Base-by-base conservation (phyloP, 35 echinoderm and acorn worm genomes). In the Anneissia japonica region DNA sequence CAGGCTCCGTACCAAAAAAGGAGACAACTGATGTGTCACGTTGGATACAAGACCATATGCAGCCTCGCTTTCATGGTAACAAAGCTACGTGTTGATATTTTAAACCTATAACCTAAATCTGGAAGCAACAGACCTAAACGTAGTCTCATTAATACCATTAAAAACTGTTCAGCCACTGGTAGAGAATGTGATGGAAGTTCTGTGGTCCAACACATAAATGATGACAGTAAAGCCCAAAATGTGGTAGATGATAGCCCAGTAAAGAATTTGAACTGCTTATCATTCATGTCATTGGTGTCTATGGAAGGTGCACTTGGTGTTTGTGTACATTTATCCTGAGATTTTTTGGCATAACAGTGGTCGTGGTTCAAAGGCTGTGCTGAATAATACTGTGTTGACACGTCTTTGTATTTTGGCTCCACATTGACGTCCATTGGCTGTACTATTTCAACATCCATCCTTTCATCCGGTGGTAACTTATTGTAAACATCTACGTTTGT, bases 241-340 rank as follows among this genome's bases (percentile, higher is more conserved):
- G 38, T 41, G 45, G 32, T 38, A 31, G 11, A 37, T 13, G 73
- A 41, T 0, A 77, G 40, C 19, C 85, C 85, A 87, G 85, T 79
- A 74, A 77, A 87, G 32, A 87, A 79, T 36, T n/a, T n/a, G n/a
- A n/a, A n/a, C n/a, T 87, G 73, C 30, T 76, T 87, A 38, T 87
- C 74, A 86, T 78, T 74, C 83, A 85, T 85, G 34, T 85, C 46
- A 51, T 28, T 30, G 23, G 34, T 64, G 14, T 46, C 55, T 33
- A 74, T 35, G 21, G n/a, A 35, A 34, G 34, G 83, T n/a, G 28
- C 39, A 72, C 73, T 46, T 34, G 39, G 40, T 4, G 40, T 43
- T 43, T 43, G 40, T 14, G 40, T 43, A 14, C 4, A 43, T 43
- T 43, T 4, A 43, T 43, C 40, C 14, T 14, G 4, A 14, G 4